A percentile compares a stretch with the other conserved stretches of the same genome.
phyloP scores from a whole-genome alignment of 2,888 invertebrate species.

The Tridacna crocea region DNA sequence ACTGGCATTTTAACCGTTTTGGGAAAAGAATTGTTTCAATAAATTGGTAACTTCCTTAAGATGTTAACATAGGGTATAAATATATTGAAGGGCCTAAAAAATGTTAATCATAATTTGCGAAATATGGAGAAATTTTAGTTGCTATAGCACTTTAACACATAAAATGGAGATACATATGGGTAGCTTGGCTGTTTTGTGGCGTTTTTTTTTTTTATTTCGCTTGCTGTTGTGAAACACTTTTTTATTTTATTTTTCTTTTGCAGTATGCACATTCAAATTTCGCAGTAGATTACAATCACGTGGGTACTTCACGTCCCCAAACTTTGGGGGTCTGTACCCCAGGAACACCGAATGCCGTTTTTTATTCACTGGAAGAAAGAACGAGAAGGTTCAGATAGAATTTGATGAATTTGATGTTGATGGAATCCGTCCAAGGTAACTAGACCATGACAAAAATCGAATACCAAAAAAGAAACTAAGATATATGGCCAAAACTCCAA shows the following conservation, averaged over 20 bases:
- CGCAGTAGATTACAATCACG: conserved; percentile 68
- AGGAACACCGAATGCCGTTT: conserved; percentile 93
- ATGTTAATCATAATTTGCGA: no score
- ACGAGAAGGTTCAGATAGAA: conserved; percentile 93
- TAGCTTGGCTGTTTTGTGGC: conserved; percentile 5
- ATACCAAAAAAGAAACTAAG: no score
- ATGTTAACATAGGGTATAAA: no score
- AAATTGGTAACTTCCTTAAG: no score
- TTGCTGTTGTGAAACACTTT: conserved; percentile 45
- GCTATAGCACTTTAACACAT: no score
- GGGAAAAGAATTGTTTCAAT: no score
- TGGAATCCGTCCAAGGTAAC: conserved; percentile 94
- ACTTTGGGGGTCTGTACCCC: conserved; percentile 93
- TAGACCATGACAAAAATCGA: background rate
- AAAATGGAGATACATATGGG: background rate
- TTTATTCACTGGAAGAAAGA: conserved; percentile 94
- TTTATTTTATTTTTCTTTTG: conserved; percentile 63
- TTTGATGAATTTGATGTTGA: conserved; percentile 96
- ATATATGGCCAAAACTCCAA: no score
- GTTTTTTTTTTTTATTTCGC: conserved; percentile 43
- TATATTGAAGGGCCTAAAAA: no score
- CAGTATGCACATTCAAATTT: conserved; percentile 89
- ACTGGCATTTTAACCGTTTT: no score
- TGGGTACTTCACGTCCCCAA: conserved; percentile 93
- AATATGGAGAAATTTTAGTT: no score